These are phyloP conservation scores for Polypedilum vanderplanki DNA, from an alignment of 1,140 invertebrate genomes.

Conservation along the genomic window DNA sequence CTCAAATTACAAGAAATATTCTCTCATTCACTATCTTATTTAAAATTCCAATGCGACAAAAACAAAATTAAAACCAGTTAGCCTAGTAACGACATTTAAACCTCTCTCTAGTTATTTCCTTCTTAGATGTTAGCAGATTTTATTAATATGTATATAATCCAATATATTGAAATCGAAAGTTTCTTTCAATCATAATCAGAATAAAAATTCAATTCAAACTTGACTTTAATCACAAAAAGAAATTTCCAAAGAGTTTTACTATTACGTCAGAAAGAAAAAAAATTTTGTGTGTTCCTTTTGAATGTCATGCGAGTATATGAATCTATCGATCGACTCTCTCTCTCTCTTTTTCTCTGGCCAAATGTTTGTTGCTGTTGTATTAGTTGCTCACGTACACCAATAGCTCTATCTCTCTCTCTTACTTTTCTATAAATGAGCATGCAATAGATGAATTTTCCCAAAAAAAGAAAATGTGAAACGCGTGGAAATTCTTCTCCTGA, in stretches of 20 bases:
- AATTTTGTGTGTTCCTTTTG: slow-evolving; percentile 13
- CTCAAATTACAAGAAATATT: too few relatives aligned
- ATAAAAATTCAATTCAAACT: too few relatives aligned
- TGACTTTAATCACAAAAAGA: neutral
- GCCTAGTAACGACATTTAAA: too few relatives aligned
- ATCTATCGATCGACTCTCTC: neutral
- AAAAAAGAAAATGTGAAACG: neutral
- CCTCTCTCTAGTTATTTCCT: too few relatives aligned
- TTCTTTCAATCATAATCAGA: neutral
- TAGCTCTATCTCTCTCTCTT: neutral
- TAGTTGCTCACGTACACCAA: neutral
- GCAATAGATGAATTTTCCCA: neutral
- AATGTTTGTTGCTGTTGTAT: neutral
- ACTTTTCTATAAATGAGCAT: too few relatives aligned
- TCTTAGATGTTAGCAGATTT: too few relatives aligned
- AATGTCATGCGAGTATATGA: slow-evolving; percentile 15
- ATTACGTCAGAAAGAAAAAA: neutral
- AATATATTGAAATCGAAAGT: neutral
- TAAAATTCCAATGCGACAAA: too few relatives aligned
- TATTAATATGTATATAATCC: too few relatives aligned
- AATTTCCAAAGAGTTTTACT: neutral
- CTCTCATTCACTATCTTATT: too few relatives aligned
- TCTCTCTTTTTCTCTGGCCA: neutral
- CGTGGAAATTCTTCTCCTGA: neutral
- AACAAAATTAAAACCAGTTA: too few relatives aligned